Evolutionary conservation across 2,888 invertebrate species (phyloP).

Genomic region (Teinopalpus imperialis): DNA sequence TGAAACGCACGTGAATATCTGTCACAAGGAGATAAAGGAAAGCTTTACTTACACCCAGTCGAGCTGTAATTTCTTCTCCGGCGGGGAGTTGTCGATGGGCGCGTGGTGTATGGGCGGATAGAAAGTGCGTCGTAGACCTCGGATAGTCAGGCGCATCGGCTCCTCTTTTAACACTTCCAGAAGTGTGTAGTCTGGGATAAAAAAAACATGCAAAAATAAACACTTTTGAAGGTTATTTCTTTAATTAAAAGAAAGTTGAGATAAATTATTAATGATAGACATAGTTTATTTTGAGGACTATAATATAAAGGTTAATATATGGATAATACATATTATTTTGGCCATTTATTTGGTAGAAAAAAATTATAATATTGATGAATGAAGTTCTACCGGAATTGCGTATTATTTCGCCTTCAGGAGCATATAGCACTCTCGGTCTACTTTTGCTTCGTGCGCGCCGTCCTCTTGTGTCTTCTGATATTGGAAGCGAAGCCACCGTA

Average conservation of each 20-base stretch:
- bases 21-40: background rate
- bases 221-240: too few relatives aligned
- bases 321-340: too few relatives aligned
- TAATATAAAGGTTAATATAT: too few relatives aligned
- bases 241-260: too few relatives aligned
- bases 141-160: constrained; percentile 90
- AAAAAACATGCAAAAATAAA: too few relatives aligned
- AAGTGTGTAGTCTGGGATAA: constrained; percentile 91
- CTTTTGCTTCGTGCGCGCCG: constrained; percentile 90
- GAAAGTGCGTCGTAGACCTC: constrained; percentile 91
- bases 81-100: constrained; percentile 91
- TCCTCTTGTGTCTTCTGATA: constrained; percentile 64
- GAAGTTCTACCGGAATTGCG: constrained; percentile 84
- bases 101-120: constrained; percentile 94
- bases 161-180: constrained; percentile 93
- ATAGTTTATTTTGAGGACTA: too few relatives aligned
- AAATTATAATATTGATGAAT: too few relatives aligned
- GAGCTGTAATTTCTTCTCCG: constrained; percentile 92
- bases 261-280: too few relatives aligned
- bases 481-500: constrained; percentile 58
- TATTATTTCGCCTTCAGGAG: constrained; percentile 91
- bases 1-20: too few relatives aligned
- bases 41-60: constrained; percentile 97
- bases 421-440: constrained; percentile 91
- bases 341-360: too few relatives aligned